A percentile compares a stretch with the other conserved stretches of the same genome.
These are phyloP conservation scores for Diadema setosum DNA, from an alignment of 35 echinoderm and acorn worm species.

Conservation along the genomic window DNA sequence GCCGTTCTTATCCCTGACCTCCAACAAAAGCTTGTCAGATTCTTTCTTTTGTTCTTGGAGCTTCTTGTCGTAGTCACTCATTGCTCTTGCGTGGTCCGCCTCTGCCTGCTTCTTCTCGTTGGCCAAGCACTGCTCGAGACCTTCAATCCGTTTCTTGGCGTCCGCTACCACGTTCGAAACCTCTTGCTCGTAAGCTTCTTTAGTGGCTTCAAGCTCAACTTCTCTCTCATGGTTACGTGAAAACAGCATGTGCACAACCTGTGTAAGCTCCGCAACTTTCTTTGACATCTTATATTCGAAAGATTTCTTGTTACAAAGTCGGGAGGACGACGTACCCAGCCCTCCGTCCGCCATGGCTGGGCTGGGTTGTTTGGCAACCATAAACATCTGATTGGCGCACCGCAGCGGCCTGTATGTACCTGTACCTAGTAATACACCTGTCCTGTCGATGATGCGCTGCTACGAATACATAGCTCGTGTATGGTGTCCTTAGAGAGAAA, in stretches of 20 bases:
- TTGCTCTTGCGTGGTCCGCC: neutral
- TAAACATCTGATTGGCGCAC: too few relatives aligned
- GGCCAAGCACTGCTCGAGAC: neutral
- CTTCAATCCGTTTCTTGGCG: constrained; percentile 45
- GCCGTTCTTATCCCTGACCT: neutral
- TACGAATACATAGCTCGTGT: too few relatives aligned
- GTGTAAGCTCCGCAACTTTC: constrained; percentile 92
- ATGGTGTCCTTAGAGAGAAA: too few relatives aligned
- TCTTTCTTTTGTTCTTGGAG: constrained; percentile 1
- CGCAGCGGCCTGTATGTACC: too few relatives aligned
- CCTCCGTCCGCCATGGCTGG: constrained; percentile 9
- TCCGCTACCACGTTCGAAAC: constrained; percentile 54
- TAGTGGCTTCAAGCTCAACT: constrained; percentile 64
- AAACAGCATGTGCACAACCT: constrained; percentile 97
- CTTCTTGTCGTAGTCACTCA: neutral
- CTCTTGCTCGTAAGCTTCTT: constrained; percentile 78
- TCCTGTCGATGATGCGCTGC: too few relatives aligned
- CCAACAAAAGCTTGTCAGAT: neutral
- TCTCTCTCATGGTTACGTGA: constrained; percentile 91
- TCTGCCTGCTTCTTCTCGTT: constrained; percentile 42
- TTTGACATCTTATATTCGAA: constrained; percentile 96
- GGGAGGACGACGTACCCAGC: neutral
- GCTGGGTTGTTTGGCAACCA: neutral
- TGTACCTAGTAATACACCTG: too few relatives aligned
- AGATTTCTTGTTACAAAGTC: constrained; percentile 36